Conservation (phyloP, 2,113 vertebrate genomes). For the Forbesichthys agassizii region DNA sequence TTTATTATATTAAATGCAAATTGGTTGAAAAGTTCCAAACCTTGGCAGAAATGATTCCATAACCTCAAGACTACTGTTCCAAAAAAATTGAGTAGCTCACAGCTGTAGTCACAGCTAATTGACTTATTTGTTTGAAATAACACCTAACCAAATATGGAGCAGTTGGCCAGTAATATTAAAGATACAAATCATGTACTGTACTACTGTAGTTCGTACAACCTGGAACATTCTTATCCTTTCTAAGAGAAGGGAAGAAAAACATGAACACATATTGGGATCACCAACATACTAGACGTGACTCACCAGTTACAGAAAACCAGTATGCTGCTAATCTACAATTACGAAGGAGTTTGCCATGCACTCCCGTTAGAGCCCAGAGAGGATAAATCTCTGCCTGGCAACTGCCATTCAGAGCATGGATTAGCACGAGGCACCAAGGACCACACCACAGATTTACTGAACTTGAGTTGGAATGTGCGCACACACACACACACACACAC, state of each 20-base stretch:
- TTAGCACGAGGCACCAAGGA: slow-evolving; percentile 42
- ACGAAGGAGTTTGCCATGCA: slow-evolving; percentile 27
- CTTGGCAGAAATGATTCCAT: not conserved
- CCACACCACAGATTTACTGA: slow-evolving; percentile 51
- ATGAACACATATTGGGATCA: not conserved
- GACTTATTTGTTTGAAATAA: not conserved
- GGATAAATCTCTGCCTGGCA: slow-evolving; percentile 63
- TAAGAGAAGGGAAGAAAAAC: not conserved
- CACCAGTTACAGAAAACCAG: slow-evolving; percentile 1
- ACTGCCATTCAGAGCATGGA: slow-evolving; percentile 68
- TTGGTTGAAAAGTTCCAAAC: too few relatives aligned
- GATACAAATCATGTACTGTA: too few relatives aligned
- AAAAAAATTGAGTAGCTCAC: not conserved
- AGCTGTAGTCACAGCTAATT: not conserved
- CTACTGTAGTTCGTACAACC: too few relatives aligned
- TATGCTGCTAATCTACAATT: slow-evolving; percentile 2
- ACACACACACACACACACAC: slow-evolving; percentile 14
- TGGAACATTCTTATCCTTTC: not conserved
- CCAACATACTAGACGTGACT: not conserved
- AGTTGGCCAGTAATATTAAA: not conserved
- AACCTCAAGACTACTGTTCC: not conserved
- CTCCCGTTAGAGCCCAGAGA: slow-evolving; percentile 23
- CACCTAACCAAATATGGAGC: not conserved
- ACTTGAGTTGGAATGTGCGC: slow-evolving; percentile 57
- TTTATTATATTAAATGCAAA: too few relatives aligned